A percentile compares a stretch with the other conserved stretches of the same genome.
phyloP scores from a whole-genome alignment of 1,140 invertebrate genomes.

The Drosophila navojoa region DNA sequence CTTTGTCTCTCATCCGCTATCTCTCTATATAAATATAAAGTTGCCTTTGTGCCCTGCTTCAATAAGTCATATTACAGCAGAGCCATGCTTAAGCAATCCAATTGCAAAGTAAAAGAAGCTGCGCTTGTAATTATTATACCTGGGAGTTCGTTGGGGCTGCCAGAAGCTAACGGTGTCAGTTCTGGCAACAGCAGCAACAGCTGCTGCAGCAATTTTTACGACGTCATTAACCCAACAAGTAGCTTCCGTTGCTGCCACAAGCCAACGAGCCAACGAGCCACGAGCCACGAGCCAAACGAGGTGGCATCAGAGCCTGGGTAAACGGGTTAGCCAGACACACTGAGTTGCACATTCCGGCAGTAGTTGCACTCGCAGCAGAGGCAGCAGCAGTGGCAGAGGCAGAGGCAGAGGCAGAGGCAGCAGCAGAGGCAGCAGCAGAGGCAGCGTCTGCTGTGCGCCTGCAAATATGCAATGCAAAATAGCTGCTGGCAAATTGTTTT shows the following conservation, averaged over 20 bases:
- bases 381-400: conserved; percentile 1
- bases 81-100: conserved; percentile 14
- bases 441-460: conserved; percentile 49
- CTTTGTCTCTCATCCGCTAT: no score
- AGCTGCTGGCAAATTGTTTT: conserved; percentile 56
- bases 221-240: conserved; percentile 67
- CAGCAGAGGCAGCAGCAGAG: background rate
- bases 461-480: conserved; percentile 62
- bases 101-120: conserved; percentile 6
- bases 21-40: background rate
- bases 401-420: conserved; percentile 30
- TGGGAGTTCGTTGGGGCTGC: conserved; percentile 12
- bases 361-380: conserved; percentile 3
- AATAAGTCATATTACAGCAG: conserved; percentile 1
- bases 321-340: conserved; percentile 43
- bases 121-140: conserved; percentile 50
- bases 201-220: conserved; percentile 58
- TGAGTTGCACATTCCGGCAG: conserved; percentile 45
- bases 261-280: background rate
- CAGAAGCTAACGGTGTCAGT: conserved; percentile 40
- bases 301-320: conserved; percentile 28
- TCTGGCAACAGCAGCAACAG: conserved; percentile 37
- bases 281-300: background rate
- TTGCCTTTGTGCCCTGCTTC: background rate
- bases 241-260: conserved; percentile 42